Evolutionary conservation across 2,888 invertebrate species (phyloP), one percentile per base, ranked within the genome.

Genomic region (Scaptodrosophila latifasciaeformis): DNA sequence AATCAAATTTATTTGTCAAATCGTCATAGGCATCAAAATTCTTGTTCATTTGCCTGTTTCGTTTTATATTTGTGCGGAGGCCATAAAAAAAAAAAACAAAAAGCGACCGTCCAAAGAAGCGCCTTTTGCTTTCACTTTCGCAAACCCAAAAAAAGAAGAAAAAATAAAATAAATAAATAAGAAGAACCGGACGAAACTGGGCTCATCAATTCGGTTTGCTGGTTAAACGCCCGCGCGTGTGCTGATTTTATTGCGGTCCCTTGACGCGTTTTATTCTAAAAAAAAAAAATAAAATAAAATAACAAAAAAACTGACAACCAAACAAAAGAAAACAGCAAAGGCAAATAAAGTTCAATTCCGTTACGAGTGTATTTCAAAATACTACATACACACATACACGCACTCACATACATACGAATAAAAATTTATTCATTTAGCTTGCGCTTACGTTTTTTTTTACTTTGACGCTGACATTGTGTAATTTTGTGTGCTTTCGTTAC

Each of bases 201-300:
- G 12, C 35, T 6, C 35, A 2, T 35, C 24, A 24, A 24, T 24
- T 24, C 3, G 3, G 37, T 35, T 59, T 37, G 65, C 59, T 57
- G 62, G 46, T 17, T 37, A 37, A 35, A 49, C 30, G 34, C 19
- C 18, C 21, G 10, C 49, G 49, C 34, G 37, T 50, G 43, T 31
- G 42, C 31, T 52, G 58, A 55, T 77, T 74, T 76, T 80, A 80
- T 70, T 58, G 67, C 77, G 70, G 70, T 80, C 63, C 62, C 70
- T 57, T 56, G 58, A 49, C 62, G 70, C 66, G 60, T 44, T 60
- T 71, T 59, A 49, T 65, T 58, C 58, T 62, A 62, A 61, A 42
- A 47, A 48, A 49, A 35, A 31, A 45, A 49, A 53, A 57, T 43
- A 54, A 39, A 40, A 49, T 40, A 37, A 50, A 10, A 51, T 34